phyloP scores from a whole-genome alignment of 2,888 invertebrate species.

The Ectobius pallidus region DNA sequence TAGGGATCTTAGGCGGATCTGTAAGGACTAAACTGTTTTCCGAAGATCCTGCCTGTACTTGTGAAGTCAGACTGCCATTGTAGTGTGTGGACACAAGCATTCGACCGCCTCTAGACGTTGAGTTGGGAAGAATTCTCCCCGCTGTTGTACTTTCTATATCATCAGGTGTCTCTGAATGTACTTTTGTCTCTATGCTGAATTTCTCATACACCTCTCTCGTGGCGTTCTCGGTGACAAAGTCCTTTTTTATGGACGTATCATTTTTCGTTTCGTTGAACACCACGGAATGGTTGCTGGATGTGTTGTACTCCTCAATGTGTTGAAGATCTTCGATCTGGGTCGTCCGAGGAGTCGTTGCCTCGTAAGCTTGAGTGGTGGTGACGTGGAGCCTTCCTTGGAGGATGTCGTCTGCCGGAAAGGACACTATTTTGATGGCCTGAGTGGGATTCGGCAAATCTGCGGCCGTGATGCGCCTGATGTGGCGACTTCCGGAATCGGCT shows the following conservation, averaged over 20 bases:
- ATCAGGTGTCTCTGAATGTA: conserved; percentile 23
- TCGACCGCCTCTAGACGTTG: neutral
- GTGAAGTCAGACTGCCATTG: neutral
- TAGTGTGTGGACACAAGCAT: neutral
- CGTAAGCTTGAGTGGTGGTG: too few species aligned
- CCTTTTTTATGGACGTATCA: too few species aligned
- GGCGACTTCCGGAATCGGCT: neutral
- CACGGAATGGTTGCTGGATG: too few species aligned
- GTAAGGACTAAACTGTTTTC: neutral
- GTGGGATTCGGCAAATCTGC: neutral
- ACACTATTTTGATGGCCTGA: neutral
- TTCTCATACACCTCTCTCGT: too few species aligned
- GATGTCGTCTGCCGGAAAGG: neutral
- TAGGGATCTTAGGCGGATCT: neutral
- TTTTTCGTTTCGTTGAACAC: too few species aligned
- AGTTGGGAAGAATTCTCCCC: neutral
- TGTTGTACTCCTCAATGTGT: too few species aligned
- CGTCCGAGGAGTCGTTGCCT: conserved; percentile 63
- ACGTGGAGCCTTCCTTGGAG: conserved; percentile 1
- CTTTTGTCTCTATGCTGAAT: neutral
- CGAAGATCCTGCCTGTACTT: neutral
- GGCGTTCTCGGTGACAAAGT: too few species aligned
- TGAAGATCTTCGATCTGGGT: conserved; percentile 62
- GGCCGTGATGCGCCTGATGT: neutral
- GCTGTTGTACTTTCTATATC: conserved; percentile 26